A percentile compares a stretch with the other conserved stretches of the same genome.
These are phyloP conservation scores for Chelon auratus DNA, from an alignment of 2,797 vertebrate genomes.

Conservation along the genomic window DNA sequence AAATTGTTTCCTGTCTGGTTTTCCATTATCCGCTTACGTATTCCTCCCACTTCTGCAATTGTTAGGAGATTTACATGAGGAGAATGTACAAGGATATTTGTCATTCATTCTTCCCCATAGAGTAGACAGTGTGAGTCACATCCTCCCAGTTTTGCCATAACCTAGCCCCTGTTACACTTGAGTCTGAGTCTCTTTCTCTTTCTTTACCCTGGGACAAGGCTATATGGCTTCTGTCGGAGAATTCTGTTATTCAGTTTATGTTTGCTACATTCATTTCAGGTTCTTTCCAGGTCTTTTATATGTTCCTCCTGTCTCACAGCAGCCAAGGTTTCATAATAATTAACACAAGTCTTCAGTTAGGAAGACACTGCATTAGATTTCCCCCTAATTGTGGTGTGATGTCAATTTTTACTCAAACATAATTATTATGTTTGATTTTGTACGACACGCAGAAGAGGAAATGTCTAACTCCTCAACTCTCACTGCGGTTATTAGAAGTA, in stretches of 20 bases:
- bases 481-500: background rate
- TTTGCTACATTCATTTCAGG: background rate
- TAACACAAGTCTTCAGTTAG: background rate
- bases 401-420: background rate
- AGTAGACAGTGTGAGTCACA: conserved; percentile 25
- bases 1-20: background rate
- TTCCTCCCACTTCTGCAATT: conserved; percentile 33
- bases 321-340: conserved; percentile 13
- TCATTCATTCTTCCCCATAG: conserved; percentile 11
- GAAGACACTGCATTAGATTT: background rate
- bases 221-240: background rate
- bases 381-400: background rate
- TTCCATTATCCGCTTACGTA: conserved; percentile 16
- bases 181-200: conserved; percentile 6
- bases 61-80: conserved; percentile 22
- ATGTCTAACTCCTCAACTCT: background rate
- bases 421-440: no score
- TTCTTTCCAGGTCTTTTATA: background rate
- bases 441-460: no score
- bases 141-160: conserved; percentile 18
- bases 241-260: background rate
- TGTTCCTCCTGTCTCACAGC: conserved; percentile 10
- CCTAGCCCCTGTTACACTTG: background rate
- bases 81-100: conserved; percentile 29
- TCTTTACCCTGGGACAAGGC: conserved; percentile 18